Evolutionary conservation across 2,113 vertebrate species (phyloP).

Genomic region (Planiliza haematocheilus): DNA sequence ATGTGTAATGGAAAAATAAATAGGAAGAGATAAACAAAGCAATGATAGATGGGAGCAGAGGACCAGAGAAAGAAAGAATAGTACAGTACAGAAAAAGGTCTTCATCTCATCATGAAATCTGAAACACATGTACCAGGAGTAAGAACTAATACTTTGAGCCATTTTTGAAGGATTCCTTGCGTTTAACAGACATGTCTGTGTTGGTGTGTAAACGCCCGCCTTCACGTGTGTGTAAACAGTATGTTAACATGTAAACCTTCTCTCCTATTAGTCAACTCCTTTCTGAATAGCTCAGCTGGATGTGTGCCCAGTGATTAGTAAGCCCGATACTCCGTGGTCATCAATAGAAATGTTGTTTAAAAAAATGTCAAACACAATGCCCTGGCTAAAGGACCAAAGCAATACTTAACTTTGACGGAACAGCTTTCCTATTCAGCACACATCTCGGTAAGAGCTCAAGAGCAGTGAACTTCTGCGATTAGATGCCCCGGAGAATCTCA

Average conservation of each 20-base stretch:
- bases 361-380: slow-evolving; percentile 58
- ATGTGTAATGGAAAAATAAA: slow-evolving; percentile 35
- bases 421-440: slow-evolving; percentile 30
- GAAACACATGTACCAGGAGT: not conserved
- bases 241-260: not conserved
- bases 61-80: not conserved
- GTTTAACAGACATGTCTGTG: not conserved
- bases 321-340: slow-evolving; percentile 25
- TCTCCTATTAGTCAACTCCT: slow-evolving; percentile 26
- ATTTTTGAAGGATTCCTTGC: slow-evolving; percentile 10
- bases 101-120: not conserved
- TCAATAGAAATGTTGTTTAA: slow-evolving; percentile 53
- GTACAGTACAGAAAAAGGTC: not conserved
- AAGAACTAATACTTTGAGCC: slow-evolving; percentile 2
- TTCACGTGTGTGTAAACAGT: not conserved
- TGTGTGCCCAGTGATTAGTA: slow-evolving; percentile 41
- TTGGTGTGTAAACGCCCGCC: not conserved
- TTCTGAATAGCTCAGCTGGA: slow-evolving; percentile 31
- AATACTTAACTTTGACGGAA: slow-evolving; percentile 51
- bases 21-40: slow-evolving; percentile 16
- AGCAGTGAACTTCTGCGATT: slow-evolving; percentile 26
- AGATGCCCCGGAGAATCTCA: slow-evolving; percentile 22
- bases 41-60: slow-evolving; percentile 10
- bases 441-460: slow-evolving; percentile 21
- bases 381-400: slow-evolving; percentile 39